These are phyloP conservation scores for Semotilus atromaculatus DNA, from an alignment of 2,797 vertebrate species.

Conservation along the genomic window DNA sequence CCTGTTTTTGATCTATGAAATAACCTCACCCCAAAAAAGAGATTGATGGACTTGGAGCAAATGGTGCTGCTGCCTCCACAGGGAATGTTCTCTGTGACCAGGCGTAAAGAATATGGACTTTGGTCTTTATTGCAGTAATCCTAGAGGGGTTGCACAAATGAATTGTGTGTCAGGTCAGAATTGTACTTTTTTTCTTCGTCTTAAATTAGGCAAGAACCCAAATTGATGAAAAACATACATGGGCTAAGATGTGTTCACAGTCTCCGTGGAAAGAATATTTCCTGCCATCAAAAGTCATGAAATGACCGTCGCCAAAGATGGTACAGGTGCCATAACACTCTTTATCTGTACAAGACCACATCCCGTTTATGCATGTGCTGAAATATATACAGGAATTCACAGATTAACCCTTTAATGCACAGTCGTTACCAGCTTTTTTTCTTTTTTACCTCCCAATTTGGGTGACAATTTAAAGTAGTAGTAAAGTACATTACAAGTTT, in stretches of 20 bases:
- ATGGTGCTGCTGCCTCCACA: slow-evolving; percentile 78
- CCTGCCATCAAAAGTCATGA: slow-evolving; percentile 83
- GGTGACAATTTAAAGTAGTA: neutral
- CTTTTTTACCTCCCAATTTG: neutral
- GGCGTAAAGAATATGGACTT: slow-evolving; percentile 76
- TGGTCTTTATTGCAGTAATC: slow-evolving; percentile 78
- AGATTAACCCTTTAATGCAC: neutral
- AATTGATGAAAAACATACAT: slow-evolving; percentile 72
- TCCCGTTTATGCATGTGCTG: slow-evolving; percentile 81
- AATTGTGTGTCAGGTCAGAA: neutral
- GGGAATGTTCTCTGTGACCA: slow-evolving; percentile 79
- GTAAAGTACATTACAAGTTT: neutral
- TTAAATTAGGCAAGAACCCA: neutral
- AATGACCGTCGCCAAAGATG: slow-evolving; percentile 86
- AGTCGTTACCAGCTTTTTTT: neutral
- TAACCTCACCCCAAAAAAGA: slow-evolving; percentile 82
- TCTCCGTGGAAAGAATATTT: slow-evolving; percentile 82
- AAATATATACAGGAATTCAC: slow-evolving; percentile 36
- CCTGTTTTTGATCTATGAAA: neutral
- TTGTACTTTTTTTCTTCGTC: neutral
- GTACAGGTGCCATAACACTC: slow-evolving; percentile 81
- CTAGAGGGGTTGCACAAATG: slow-evolving; percentile 64
- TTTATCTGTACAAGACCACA: slow-evolving; percentile 80
- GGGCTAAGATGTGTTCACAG: slow-evolving; percentile 83
- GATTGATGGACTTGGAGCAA: slow-evolving; percentile 81